A percentile compares a stretch with the other conserved stretches of the same genome.
phyloP scores from a whole-genome alignment of 2,888 invertebrate genomes.

The Oscheius sp. region DNA sequence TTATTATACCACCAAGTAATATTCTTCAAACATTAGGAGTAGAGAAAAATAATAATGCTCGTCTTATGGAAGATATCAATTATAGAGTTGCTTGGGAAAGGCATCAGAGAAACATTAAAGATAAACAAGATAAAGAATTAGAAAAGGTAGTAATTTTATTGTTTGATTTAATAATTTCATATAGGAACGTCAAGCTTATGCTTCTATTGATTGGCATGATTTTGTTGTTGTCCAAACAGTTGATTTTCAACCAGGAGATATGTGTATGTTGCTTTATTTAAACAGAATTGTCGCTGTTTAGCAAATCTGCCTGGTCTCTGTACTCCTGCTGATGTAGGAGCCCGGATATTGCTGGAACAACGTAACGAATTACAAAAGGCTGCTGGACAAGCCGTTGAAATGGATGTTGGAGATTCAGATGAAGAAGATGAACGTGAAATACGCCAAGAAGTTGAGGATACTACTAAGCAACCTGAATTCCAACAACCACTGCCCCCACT shows the following conservation, averaged over 20 bases:
- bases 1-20: slow-evolving; percentile 89
- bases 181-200: slow-evolving; percentile 85
- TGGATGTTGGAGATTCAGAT: slow-evolving; percentile 72
- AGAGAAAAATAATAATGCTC: slow-evolving; percentile 62
- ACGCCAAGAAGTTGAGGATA: slow-evolving; percentile 4
- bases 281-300: slow-evolving; percentile 15
- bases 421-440: slow-evolving; percentile 56
- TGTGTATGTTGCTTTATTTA: slow-evolving; percentile 78
- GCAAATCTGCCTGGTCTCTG: slow-evolving; percentile 76
- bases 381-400: slow-evolving; percentile 65
- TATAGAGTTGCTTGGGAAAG: slow-evolving; percentile 96
- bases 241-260: slow-evolving; percentile 95
- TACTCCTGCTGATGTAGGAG: slow-evolving; percentile 77
- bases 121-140: slow-evolving; percentile 92
- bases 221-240: slow-evolving; percentile 99
- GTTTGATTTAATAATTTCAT: background rate
- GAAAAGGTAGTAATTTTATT: slow-evolving; percentile 78
- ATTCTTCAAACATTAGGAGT: slow-evolving; percentile 59
- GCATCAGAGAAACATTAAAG: slow-evolving; percentile 90
- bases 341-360: slow-evolving; percentile 76
- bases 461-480: slow-evolving; percentile 40
- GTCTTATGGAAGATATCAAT: slow-evolving; percentile 65
- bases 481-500: slow-evolving; percentile 78
- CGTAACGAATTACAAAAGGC: slow-evolving; percentile 69
- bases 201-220: slow-evolving; percentile 99